Evolutionary conservation across 1,140 invertebrate genomes (phyloP).

Genomic region (Macrobrachium nipponense): DNA sequence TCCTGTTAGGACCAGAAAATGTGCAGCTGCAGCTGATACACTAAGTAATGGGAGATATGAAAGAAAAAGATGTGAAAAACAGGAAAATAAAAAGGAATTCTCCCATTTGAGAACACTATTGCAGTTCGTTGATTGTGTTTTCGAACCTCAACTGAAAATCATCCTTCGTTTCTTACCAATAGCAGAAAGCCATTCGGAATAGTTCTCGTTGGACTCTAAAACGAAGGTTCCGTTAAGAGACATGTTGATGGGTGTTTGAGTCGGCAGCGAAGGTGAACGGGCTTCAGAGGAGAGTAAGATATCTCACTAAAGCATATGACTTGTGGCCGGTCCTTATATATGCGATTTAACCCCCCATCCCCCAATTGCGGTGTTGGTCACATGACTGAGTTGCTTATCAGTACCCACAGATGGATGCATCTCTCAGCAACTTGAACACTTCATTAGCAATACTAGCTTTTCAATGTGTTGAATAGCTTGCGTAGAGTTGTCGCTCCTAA

Average conservation of each 20-base stretch:
- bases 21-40: background rate
- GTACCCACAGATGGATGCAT: too few species aligned
- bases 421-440: too few species aligned
- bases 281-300: background rate
- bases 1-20: background rate
- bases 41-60: background rate
- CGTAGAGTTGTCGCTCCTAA: too few species aligned
- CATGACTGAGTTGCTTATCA: background rate
- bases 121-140: background rate
- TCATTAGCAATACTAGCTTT: too few species aligned
- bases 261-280: too few species aligned
- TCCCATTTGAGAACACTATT: background rate
- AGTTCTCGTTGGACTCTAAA: constrained; percentile 30
- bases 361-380: background rate
- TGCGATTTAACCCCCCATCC: background rate
- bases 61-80: background rate
- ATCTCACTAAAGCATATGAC: constrained; percentile 3
- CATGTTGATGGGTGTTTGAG: constrained; percentile 14
- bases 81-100: background rate
- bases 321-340: background rate
- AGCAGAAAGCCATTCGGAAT: constrained; percentile 40
- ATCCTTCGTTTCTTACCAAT: constrained; percentile 8
- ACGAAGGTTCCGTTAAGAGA: constrained; percentile 37
- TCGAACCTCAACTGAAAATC: background rate
- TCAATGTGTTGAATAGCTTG: too few species aligned